A percentile compares a stretch with the other conserved stretches of the same genome.
phyloP scores from a whole-genome alignment of 2,888 invertebrate species.

The Zeuzera pyrina region DNA sequence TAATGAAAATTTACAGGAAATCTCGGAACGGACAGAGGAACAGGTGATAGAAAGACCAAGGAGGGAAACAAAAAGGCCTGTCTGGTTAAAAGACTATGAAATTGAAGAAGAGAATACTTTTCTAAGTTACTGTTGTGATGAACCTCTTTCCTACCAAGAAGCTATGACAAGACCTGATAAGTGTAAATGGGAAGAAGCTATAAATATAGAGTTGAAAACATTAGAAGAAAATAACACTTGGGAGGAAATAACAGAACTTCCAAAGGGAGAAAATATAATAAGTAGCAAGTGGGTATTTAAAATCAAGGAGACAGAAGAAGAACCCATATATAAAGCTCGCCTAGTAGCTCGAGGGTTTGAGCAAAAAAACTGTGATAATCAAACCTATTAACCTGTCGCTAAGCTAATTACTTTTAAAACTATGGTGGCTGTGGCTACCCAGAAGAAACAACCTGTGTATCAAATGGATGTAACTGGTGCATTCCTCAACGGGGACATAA shows the following conservation, averaged over 20 bases:
- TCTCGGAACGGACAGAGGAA: too few relatives aligned
- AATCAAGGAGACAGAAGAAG: slow-evolving; percentile 1
- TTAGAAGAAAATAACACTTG: background rate
- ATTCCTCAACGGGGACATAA: slow-evolving; percentile 13
- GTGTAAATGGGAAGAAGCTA: slow-evolving; percentile 1
- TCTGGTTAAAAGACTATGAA: background rate
- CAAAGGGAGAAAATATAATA: background rate
- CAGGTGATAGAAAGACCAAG: background rate
- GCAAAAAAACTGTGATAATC: slow-evolving; percentile 7
- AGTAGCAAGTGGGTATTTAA: slow-evolving; percentile 3
- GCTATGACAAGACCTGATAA: background rate
- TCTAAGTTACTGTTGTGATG: background rate
- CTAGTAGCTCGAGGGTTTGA: slow-evolving; percentile 17
- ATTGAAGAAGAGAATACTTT: background rate
- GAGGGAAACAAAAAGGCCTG: too few relatives aligned
- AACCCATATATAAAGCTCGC: slow-evolving; percentile 1
- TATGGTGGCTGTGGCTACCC: slow-evolving; percentile 14
- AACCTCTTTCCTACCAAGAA: background rate
- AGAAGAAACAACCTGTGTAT: slow-evolving; percentile 7
- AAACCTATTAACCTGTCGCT: slow-evolving; percentile 17
- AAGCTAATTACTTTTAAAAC: slow-evolving; percentile 17
- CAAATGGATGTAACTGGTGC: slow-evolving; percentile 15
- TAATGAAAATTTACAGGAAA: too few relatives aligned
- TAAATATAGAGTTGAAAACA: background rate
- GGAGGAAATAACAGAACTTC: background rate